Evolutionary conservation across 2,888 invertebrate genomes (phyloP), one percentile per base, ranked within the genome.

Genomic region (Agapetus fuscipes): DNA sequence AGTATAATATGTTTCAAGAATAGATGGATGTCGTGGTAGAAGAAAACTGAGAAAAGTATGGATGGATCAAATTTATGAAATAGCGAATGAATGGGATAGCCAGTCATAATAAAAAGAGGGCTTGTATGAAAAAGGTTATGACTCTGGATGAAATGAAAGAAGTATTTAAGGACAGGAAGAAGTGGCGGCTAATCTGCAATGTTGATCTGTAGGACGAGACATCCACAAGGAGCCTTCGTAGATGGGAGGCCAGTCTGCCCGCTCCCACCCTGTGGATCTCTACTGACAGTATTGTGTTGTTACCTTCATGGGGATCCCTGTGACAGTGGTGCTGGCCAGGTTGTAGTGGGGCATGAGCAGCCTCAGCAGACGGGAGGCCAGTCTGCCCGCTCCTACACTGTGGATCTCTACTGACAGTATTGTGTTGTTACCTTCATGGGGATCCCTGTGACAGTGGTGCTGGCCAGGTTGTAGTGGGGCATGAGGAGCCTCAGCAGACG

Each of bases 301-400:
- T 55, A 69, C 70, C 71, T 98, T 98, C 98, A 98, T 98, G 2
- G 98, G 98, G 53, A 97, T 97, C 3, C 96, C 93, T 4, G 95
- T 95, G 1, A 98, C 96, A 0, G 96, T 96, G 1, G 97, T 98
- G 41, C 89, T 91, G 0, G 93, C 87, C 30, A 98, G 69, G 57
- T 87, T 80, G 53, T 91, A 96, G 58, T 97, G 95, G 3, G 81
- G 78, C 51, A 88, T 59, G 48, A 87, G 86, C 5, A 88, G 61
- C 31, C 82, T 76, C 0, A 83, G 82, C 7, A 90, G 60, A 51
- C 87, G 78, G 42, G 75, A 78, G 0, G 87, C 81, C 35, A 89
- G 71, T 4, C 74, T 68, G 28, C 83, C 79, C 0, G 88, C 87
- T 51, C 78, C 75, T 10, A 84, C 77, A 1, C 85, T 84, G 56